phyloP scores from a whole-genome alignment of 2,797 vertebrate genomes.

The Channallabes apus region DNA sequence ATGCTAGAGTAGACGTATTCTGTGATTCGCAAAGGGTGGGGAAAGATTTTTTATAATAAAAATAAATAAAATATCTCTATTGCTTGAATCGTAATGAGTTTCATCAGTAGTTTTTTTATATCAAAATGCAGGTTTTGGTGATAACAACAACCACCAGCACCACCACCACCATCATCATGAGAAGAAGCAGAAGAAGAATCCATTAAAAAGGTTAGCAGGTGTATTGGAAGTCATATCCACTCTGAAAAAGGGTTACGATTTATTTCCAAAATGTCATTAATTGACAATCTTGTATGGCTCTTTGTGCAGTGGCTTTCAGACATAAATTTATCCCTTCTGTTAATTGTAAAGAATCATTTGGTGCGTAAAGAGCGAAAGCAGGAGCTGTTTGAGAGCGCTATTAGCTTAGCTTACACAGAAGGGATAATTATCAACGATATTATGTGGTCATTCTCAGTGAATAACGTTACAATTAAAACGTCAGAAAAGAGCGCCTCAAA shows the following conservation, averaged over 20 bases:
- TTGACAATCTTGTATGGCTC: not conserved
- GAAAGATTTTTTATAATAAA: not conserved
- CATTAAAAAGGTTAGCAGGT: not conserved
- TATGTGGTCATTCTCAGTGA: slow-evolving; percentile 60
- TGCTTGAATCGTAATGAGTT: not conserved
- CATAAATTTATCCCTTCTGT: slow-evolving; percentile 1
- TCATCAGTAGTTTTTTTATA: too few relatives aligned
- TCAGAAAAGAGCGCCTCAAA: slow-evolving; percentile 52
- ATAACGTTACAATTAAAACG: slow-evolving; percentile 56
- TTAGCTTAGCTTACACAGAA: slow-evolving; percentile 56
- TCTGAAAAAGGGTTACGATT: not conserved
- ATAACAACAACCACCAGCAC: slow-evolving; percentile 13
- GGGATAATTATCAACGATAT: slow-evolving; percentile 64
- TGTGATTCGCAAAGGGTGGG: not conserved
- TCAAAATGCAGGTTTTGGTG: too few relatives aligned
- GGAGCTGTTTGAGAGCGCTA: slow-evolving; percentile 49
- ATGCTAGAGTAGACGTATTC: not conserved
- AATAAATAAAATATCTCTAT: not conserved
- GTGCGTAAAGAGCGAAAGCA: slow-evolving; percentile 34
- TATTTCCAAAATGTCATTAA: not conserved
- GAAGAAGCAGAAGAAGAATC: not conserved
- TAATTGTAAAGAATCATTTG: slow-evolving; percentile 20
- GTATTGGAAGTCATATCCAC: not conserved
- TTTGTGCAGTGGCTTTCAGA: slow-evolving; percentile 27
- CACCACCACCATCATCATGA: too few relatives aligned